These are phyloP conservation scores for Odontesthes bonariensis DNA, from an alignment of 2,113 vertebrate genomes.

Conservation along the genomic window DNA sequence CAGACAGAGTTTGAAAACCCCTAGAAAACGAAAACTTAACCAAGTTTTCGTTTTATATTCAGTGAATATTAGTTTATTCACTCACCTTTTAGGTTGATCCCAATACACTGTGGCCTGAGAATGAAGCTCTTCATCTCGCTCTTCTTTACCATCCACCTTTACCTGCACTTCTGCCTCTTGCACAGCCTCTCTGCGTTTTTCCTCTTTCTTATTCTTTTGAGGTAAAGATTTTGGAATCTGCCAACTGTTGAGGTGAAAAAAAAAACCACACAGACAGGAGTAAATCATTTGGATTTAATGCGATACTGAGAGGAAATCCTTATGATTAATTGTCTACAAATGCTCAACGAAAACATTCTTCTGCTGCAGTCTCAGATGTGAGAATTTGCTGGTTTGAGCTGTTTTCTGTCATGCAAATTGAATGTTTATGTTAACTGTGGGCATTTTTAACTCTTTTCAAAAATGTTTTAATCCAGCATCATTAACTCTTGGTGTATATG, in stretches of 20 bases:
- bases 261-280: not conserved
- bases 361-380: not conserved
- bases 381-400: not conserved
- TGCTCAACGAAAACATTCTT: not conserved
- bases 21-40: slow-evolving; percentile 17
- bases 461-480: no score
- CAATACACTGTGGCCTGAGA: slow-evolving; percentile 43
- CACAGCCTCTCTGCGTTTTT: slow-evolving; percentile 9
- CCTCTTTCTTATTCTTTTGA: slow-evolving; percentile 18
- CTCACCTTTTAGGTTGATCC: slow-evolving; percentile 77
- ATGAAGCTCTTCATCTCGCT: slow-evolving; percentile 44
- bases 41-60: no score
- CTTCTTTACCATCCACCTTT: slow-evolving; percentile 44
- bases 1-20: not conserved
- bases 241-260: slow-evolving; percentile 52
- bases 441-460: not conserved
- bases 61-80: no score
- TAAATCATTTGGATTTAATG: not conserved
- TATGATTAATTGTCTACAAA: not conserved
- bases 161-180: slow-evolving; percentile 42
- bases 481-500: no score
- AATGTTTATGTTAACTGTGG: not conserved
- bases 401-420: not conserved
- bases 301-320: slow-evolving; percentile 1
- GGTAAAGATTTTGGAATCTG: slow-evolving; percentile 37